phyloP scores from a whole-genome alignment of 2,797 vertebrate genomes.

The Orientallactaga sibirica region DNA sequence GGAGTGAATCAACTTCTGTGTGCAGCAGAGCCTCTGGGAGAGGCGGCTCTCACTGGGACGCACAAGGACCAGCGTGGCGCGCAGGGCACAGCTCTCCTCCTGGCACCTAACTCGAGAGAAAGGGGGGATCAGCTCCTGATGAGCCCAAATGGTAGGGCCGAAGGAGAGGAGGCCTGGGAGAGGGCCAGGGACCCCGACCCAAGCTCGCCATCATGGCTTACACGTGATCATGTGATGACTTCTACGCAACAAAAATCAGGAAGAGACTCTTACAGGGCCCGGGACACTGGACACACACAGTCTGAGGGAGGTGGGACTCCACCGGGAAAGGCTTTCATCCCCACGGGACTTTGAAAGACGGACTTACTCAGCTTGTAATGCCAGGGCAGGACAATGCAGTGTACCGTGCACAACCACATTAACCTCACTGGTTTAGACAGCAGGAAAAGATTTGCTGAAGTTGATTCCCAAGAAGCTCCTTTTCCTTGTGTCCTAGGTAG shows the following conservation, averaged over 20 bases:
- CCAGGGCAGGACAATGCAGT: conserved; percentile 7
- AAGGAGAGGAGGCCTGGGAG: background rate
- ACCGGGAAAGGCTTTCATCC: conserved; percentile 15
- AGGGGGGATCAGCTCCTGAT: conserved; percentile 40
- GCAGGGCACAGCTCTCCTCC: conserved; percentile 48
- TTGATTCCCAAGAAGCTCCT: background rate
- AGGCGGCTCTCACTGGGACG: conserved; percentile 69
- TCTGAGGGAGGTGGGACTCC: background rate
- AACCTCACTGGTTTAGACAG: background rate
- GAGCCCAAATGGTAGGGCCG: conserved; percentile 38
- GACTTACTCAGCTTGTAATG: background rate
- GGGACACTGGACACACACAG: background rate
- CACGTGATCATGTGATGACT: background rate
- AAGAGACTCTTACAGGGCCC: conserved; percentile 15
- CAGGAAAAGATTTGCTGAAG: conserved; percentile 7
- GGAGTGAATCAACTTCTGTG: conserved; percentile 75
- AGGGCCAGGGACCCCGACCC: background rate
- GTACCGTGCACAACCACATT: background rate
- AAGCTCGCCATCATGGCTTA: background rate
- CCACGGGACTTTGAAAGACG: conserved; percentile 26
- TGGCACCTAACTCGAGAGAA: conserved; percentile 62
- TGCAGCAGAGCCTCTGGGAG: conserved; percentile 63
- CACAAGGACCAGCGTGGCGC: conserved; percentile 63
- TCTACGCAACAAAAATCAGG: conserved; percentile 34
- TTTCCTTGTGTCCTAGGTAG: background rate